Percentiles rank a stretch among this genome's conserved stretches.
These are phyloP conservation scores for Thereva unica DNA, from an alignment of 2,888 invertebrate genomes.

Conservation along the genomic window DNA sequence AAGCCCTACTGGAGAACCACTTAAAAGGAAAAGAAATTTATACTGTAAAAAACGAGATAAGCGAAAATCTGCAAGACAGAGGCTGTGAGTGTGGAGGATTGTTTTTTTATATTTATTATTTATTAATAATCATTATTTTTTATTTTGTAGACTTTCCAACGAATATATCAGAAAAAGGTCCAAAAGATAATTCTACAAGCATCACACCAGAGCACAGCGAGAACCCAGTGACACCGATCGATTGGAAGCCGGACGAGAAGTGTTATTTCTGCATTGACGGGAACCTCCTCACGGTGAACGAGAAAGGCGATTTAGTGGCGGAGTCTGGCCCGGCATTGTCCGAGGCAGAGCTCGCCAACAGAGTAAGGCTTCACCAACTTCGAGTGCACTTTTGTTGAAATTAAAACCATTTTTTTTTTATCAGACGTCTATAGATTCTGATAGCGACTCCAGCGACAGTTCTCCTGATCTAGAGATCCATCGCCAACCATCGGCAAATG, in stretches of 20 bases:
- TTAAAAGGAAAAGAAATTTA: slow-evolving; percentile 40
- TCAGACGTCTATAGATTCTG: slow-evolving; percentile 62
- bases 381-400: not conserved
- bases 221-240: slow-evolving; percentile 59
- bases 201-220: slow-evolving; percentile 45
- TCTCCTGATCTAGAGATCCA: slow-evolving; percentile 53
- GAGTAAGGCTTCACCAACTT: slow-evolving; percentile 44
- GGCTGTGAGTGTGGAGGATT: slow-evolving; percentile 22
- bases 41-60: slow-evolving; percentile 43
- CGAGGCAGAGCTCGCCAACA: slow-evolving; percentile 52
- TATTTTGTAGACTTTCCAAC: slow-evolving; percentile 2
- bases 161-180: slow-evolving; percentile 30
- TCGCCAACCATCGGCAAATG: slow-evolving; percentile 50
- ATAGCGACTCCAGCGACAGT: slow-evolving; percentile 68
- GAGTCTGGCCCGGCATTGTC: slow-evolving; percentile 55
- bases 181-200: slow-evolving; percentile 39
- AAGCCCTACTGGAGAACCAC: slow-evolving; percentile 40
- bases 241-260: slow-evolving; percentile 83
- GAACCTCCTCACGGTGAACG: slow-evolving; percentile 64
- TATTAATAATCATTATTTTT: not conserved
- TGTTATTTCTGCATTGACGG: slow-evolving; percentile 83
- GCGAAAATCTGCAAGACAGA: slow-evolving; percentile 39
- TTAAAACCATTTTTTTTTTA: not conserved
- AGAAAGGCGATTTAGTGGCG: slow-evolving; percentile 58
- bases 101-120: not conserved